Percentiles rank a stretch among this genome's conserved stretches.
Evolutionary conservation across 2,888 invertebrate genomes (phyloP).

Genomic region (Epinotia nisella): DNA sequence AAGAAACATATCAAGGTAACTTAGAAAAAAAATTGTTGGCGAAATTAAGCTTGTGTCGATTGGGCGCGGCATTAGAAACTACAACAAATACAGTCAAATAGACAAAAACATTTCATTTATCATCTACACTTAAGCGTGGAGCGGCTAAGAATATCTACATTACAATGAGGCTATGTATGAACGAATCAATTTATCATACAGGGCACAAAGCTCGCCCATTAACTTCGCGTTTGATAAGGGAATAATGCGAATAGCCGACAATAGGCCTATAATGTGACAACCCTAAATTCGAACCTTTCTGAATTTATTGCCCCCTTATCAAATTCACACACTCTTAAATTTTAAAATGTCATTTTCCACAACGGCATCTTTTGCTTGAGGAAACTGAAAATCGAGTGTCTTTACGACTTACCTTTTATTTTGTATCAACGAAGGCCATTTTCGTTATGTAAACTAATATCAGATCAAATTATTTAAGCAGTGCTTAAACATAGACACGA

Average conservation of each 20-base stretch:
- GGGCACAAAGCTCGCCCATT: conserved; percentile 82
- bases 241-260: conserved; percentile 79
- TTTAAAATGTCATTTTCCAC: conserved; percentile 52
- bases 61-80: conserved; percentile 19
- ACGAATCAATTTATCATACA: conserved; percentile 82
- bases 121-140: conserved; percentile 70
- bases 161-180: conserved; percentile 76
- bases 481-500: too few relatives aligned
- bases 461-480: too few relatives aligned
- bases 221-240: conserved; percentile 83
- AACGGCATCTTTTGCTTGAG: conserved; percentile 5
- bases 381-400: background rate
- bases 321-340: conserved; percentile 68
- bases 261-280: conserved; percentile 75
- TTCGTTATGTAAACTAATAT: too few relatives aligned
- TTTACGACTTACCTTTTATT: background rate
- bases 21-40: background rate
- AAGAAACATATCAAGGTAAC: background rate
- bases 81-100: conserved; percentile 39
- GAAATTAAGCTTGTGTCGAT: background rate
- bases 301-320: conserved; percentile 77
- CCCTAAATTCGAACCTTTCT: conserved; percentile 61
- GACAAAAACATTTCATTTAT: conserved; percentile 67
- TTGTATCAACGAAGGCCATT: background rate
- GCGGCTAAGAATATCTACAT: conserved; percentile 81